Evolutionary conservation across 2,797 vertebrate genomes (phyloP).

Genomic region (Macroramphosus scolopax): DNA sequence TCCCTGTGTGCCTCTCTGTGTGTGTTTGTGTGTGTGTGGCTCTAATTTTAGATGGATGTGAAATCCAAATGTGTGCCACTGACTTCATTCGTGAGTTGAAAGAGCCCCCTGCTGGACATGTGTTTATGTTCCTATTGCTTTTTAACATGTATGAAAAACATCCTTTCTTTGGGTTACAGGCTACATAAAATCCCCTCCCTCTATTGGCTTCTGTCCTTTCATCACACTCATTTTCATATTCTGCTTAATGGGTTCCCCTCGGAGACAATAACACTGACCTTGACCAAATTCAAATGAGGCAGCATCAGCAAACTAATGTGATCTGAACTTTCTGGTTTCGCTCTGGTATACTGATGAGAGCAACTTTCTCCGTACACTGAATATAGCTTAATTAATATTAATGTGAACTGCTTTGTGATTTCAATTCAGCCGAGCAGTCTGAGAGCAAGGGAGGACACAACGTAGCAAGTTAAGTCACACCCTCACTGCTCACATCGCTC

Average conservation of each 20-base stretch:
- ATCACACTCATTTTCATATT: constrained; percentile 54
- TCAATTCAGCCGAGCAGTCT: constrained; percentile 47
- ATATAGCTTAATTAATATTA: constrained; percentile 55
- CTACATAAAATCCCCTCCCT: constrained; percentile 34
- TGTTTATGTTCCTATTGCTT: constrained; percentile 32
- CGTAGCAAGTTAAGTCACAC: constrained; percentile 37
- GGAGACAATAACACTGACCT: constrained; percentile 47
- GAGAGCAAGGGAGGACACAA: constrained; percentile 39
- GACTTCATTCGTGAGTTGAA: constrained; percentile 69
- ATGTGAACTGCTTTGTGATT: constrained; percentile 42
- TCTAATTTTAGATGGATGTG: constrained; percentile 38
- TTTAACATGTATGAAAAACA: constrained; percentile 10
- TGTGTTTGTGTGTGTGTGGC: constrained; percentile 25
- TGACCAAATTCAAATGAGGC: constrained; percentile 57
- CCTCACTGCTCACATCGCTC: constrained; percentile 34
- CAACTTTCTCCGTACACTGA: constrained; percentile 27
- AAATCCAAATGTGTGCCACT: constrained; percentile 24
- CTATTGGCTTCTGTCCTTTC: constrained; percentile 33
- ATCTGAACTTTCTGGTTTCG: constrained; percentile 39
- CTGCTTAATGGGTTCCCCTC: constrained; percentile 36
- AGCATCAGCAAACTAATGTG: constrained; percentile 35
- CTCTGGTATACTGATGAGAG: constrained; percentile 28
- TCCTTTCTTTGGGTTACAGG: constrained; percentile 35
- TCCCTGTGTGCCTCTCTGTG: constrained; percentile 20
- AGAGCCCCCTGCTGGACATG: constrained; percentile 72